Percentiles rank a stretch among this genome's conserved stretches.
These are phyloP conservation scores for Pterocles orientalis DNA, from an alignment of 2,113 vertebrate genomes.

Conservation along the genomic window DNA sequence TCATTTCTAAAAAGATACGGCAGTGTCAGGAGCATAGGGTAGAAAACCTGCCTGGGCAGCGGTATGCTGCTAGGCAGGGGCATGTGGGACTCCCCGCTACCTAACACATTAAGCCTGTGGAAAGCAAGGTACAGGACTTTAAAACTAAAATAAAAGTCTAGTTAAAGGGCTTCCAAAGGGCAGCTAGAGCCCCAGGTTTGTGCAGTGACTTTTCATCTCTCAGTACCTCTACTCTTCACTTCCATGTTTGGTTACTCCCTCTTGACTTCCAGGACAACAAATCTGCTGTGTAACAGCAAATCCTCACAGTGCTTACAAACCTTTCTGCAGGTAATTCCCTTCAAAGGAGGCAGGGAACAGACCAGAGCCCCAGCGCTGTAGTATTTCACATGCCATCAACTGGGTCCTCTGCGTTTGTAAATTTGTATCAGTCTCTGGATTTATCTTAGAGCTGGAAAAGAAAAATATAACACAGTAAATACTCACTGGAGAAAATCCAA, in stretches of 20 bases:
- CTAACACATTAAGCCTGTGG: accelerated
- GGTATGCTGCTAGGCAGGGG: not conserved
- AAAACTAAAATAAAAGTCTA: not conserved
- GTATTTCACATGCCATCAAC: not conserved
- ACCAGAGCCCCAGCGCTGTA: not conserved
- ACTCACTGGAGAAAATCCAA: constrained; percentile 53
- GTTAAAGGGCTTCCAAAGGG: not conserved
- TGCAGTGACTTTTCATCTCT: not conserved
- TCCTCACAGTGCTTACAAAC: not conserved
- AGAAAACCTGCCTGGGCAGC: not conserved
- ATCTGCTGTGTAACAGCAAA: not conserved
- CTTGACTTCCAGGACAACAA: not conserved
- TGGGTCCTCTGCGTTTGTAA: not conserved
- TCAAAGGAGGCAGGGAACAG: not conserved
- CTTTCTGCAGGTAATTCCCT: not conserved
- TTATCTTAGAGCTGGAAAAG: constrained; percentile 68
- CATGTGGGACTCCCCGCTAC: not conserved
- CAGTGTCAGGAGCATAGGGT: not conserved
- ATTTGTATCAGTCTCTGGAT: constrained; percentile 53
- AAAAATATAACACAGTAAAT: constrained; percentile 63
- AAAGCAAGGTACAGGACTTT: not conserved
- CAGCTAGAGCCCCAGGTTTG: not conserved
- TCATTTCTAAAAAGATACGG: not conserved
- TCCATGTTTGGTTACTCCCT: not conserved
- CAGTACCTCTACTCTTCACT: not conserved